Evolutionary conservation across 2,113 vertebrate genomes (phyloP).

Genomic region (Oryzias melastigma): DNA sequence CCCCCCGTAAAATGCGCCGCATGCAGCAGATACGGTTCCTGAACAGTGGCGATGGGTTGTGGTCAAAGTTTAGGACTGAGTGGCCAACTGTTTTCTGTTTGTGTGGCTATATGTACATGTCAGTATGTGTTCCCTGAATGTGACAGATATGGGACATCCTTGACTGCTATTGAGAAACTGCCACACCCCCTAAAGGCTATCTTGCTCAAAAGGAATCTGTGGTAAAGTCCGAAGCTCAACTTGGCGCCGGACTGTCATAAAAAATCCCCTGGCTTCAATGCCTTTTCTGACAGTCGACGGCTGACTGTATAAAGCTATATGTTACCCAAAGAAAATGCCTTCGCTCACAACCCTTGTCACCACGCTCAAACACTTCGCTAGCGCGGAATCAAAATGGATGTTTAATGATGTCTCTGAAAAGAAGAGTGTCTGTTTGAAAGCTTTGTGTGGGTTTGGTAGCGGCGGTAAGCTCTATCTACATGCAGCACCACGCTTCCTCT

Average conservation of each 20-base stretch:
- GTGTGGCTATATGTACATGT: conserved; percentile 27
- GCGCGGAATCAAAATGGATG: background rate
- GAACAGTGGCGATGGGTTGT: conserved; percentile 49
- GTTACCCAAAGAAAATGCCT: background rate
- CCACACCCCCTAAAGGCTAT: conserved; percentile 64
- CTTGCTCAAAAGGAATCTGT: conserved; percentile 53
- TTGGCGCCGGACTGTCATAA: conserved; percentile 47
- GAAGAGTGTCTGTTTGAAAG: no score
- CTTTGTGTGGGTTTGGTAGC: conserved; percentile 5
- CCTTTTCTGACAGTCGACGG: conserved; percentile 21
- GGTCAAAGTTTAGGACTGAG: conserved; percentile 56
- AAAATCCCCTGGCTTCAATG: conserved; percentile 29
- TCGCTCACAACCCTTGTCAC: background rate
- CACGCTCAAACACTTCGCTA: background rate
- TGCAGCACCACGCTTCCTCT: conserved; percentile 23
- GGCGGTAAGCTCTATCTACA: conserved; percentile 32
- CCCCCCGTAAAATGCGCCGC: conserved; percentile 1
- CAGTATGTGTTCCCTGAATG: conserved; percentile 50
- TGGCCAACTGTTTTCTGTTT: conserved; percentile 58
- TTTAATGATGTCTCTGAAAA: conserved; percentile 4
- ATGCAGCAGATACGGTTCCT: conserved; percentile 41
- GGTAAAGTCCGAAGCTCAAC: conserved; percentile 51
- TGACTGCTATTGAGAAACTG: conserved; percentile 64
- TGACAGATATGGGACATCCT: conserved; percentile 78
- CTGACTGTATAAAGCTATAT: conserved; percentile 11